A percentile compares a stretch with the other conserved stretches of the same genome.
Conservation (phyloP, 2,888 invertebrate species). For the Sarcophaga subvicina region DNA sequence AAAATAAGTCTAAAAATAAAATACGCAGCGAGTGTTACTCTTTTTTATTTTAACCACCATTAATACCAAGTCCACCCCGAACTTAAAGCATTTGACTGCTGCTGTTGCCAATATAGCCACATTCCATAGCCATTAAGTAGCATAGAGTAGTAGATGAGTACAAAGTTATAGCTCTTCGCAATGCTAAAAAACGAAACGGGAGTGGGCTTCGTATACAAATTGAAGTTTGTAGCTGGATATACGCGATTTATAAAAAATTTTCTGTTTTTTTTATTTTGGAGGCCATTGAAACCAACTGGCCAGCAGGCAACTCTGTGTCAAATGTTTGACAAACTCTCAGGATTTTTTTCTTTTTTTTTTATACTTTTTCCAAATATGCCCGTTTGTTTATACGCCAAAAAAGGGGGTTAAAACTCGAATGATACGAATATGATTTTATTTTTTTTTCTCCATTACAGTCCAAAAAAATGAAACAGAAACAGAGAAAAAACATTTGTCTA, state of each 20-base stretch:
- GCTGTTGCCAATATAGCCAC: conserved; percentile 47
- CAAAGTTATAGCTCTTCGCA: conserved; percentile 55
- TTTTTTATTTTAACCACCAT: conserved; percentile 46
- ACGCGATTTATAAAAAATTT: conserved; percentile 47
- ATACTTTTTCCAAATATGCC: conserved; percentile 17
- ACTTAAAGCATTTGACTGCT: conserved; percentile 47
- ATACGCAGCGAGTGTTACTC: neutral
- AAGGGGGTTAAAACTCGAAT: conserved; percentile 49
- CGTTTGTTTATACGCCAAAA: conserved; percentile 23
- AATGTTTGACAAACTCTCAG: conserved; percentile 53
- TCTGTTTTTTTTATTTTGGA: neutral
- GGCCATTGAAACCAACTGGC: conserved; percentile 13
- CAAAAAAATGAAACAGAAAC: too few relatives aligned
- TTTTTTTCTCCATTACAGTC: conserved; percentile 39
- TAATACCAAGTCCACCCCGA: conserved; percentile 37
- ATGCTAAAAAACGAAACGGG: conserved; percentile 32
- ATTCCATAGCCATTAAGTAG: conserved; percentile 46
- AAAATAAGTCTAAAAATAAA: neutral
- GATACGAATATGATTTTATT: conserved; percentile 27
- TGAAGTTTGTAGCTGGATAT: conserved; percentile 37
- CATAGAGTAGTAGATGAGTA: conserved; percentile 24
- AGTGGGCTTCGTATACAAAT: conserved; percentile 7
- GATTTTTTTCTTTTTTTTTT: conserved; percentile 29
- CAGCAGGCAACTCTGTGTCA: conserved; percentile 49
- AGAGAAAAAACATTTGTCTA: conserved; percentile 62